A percentile compares a stretch with the other conserved stretches of the same genome.
Conservation (phyloP, 2,113 vertebrate species). For the Scopus umbretta region DNA sequence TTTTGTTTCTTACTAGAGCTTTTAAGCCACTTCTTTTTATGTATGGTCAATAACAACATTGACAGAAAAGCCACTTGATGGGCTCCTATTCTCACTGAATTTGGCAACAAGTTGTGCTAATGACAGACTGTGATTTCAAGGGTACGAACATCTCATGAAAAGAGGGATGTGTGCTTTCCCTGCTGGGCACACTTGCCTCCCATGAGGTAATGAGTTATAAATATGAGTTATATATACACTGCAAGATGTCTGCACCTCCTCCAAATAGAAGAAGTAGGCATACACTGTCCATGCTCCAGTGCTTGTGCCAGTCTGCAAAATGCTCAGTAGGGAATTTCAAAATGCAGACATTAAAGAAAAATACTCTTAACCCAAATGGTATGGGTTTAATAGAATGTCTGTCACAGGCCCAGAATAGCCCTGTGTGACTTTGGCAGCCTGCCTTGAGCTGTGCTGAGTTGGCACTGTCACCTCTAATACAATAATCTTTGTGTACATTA, state of each 20-base stretch:
- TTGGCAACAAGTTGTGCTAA: neutral
- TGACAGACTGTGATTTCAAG: neutral
- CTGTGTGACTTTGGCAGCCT: constrained; percentile 4
- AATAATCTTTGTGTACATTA: neutral
- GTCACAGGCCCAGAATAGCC: constrained; percentile 23
- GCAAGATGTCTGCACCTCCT: constrained; percentile 9
- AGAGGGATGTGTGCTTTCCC: neutral
- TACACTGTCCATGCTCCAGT: neutral
- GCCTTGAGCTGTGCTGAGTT: neutral
- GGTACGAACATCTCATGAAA: neutral
- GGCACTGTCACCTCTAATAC: neutral
- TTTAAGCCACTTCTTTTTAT: neutral
- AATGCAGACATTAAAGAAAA: constrained; percentile 49
- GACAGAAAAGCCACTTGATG: neutral
- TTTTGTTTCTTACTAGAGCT: neutral
- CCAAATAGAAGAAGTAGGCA: neutral
- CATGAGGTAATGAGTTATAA: constrained; percentile 40
- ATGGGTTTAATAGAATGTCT: neutral
- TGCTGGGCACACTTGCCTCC: neutral
- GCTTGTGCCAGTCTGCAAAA: neutral
- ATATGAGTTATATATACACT: constrained; percentile 26
- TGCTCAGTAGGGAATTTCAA: constrained; percentile 25
- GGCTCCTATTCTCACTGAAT: neutral
- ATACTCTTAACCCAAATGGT: neutral
- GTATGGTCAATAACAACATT: neutral